phyloP scores from a whole-genome alignment of 2,113 vertebrate species.

The Axis porcinus region DNA sequence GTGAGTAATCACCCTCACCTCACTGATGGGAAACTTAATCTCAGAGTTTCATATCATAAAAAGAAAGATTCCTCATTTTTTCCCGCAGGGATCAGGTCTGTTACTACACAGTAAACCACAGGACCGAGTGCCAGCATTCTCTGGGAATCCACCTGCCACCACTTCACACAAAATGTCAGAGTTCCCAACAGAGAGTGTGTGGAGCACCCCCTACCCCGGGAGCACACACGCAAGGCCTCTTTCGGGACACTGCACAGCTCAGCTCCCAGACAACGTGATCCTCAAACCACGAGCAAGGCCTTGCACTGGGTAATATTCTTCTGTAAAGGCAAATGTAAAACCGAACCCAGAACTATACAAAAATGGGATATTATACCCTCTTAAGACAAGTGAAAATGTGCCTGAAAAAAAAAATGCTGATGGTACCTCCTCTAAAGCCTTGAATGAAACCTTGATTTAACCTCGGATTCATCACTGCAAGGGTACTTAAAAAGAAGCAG shows the following conservation, averaged over 20 bases:
- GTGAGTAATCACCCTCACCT: not conserved
- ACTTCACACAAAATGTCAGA: not conserved
- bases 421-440: not conserved
- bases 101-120: not conserved
- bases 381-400: not conserved
- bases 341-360: not conserved
- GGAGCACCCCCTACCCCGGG: rapidly evolving
- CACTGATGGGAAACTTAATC: not conserved
- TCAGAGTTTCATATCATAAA: not conserved
- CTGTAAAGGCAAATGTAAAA: not conserved
- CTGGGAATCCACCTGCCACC: not conserved
- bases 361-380: not conserved
- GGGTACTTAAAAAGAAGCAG: not conserved
- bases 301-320: not conserved
- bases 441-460: not conserved
- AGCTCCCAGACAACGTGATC: not conserved
- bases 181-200: not conserved
- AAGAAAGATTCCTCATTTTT: not conserved
- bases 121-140: not conserved
- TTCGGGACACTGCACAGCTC: not conserved
- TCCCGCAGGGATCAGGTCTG: not conserved
- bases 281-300: not conserved
- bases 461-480: not conserved
- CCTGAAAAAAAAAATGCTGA: not conserved
- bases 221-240: rapidly evolving